These are phyloP conservation scores for Chiroxiphia lanceolata DNA, from an alignment of 2,797 vertebrate species.

Conservation along the genomic window DNA sequence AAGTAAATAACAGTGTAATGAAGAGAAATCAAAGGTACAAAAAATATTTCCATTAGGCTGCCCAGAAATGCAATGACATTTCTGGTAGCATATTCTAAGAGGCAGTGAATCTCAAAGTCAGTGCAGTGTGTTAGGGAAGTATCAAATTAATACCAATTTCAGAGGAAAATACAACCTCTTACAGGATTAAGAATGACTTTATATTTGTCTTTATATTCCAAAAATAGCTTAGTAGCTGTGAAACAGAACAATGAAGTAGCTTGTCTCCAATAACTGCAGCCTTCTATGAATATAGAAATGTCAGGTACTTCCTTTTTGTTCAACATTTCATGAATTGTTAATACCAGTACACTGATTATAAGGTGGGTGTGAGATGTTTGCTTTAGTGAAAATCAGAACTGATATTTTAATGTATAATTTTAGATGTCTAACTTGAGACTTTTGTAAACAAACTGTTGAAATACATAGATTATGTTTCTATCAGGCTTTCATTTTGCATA, in stretches of 20 bases:
- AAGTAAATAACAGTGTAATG: constrained; percentile 63
- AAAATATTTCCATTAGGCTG: background rate
- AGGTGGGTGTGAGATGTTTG: background rate
- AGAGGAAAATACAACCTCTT: background rate
- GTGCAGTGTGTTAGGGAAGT: background rate
- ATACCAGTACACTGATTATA: background rate
- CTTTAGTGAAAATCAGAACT: background rate
- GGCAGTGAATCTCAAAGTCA: constrained; percentile 3
- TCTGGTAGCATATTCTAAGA: constrained; percentile 1
- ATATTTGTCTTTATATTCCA: background rate
- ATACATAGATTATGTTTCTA: background rate
- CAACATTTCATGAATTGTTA: background rate
- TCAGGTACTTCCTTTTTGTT: background rate
- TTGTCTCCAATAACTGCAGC: background rate
- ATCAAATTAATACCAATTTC: constrained; percentile 20
- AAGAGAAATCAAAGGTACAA: constrained; percentile 35
- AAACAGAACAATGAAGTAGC: background rate
- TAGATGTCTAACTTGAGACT: background rate
- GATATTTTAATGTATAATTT: background rate
- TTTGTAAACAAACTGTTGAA: background rate
- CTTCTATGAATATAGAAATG: background rate
- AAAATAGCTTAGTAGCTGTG: background rate
- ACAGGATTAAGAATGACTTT: background rate
- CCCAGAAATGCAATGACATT: background rate
- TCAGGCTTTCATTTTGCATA: background rate